Percentiles rank a stretch among this genome's conserved stretches.
Evolutionary conservation across 2,888 invertebrate species (phyloP).

Genomic region (Teinopalpus imperialis): DNA sequence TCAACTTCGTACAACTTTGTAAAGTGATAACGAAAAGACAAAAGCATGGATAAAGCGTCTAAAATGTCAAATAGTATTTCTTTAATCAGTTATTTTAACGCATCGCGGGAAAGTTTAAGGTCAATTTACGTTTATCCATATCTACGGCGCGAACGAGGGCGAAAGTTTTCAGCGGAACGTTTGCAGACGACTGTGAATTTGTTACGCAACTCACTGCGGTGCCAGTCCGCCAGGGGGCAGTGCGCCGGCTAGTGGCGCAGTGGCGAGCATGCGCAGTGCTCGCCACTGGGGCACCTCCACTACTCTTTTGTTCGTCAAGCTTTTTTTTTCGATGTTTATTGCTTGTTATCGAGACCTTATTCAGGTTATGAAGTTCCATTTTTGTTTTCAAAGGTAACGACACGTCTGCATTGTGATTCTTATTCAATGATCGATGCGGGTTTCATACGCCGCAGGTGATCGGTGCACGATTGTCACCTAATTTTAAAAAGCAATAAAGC

Average conservation of each 20-base stretch:
- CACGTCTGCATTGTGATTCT: too few relatives aligned
- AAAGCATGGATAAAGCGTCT: constrained; percentile 34
- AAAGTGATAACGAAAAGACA: constrained; percentile 48
- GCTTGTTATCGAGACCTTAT: too few relatives aligned
- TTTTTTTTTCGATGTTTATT: constrained; percentile 30
- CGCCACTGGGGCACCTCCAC: constrained; percentile 28
- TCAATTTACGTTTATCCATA: constrained; percentile 64
- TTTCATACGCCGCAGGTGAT: too few relatives aligned
- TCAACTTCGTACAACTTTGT: constrained; percentile 58
- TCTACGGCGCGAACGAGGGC: constrained; percentile 60
- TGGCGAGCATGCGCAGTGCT: constrained; percentile 76
- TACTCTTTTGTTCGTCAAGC: constrained; percentile 33
- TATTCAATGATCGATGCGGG: too few relatives aligned
- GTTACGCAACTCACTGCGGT: constrained; percentile 80
- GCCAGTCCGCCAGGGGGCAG: constrained; percentile 77
- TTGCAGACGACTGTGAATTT: constrained; percentile 73
- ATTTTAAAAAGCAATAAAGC: too few relatives aligned
- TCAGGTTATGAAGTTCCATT: too few relatives aligned
- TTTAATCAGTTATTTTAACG: constrained; percentile 42
- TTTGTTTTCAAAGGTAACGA: too few relatives aligned
- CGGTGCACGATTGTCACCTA: too few relatives aligned
- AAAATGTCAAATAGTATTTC: constrained; percentile 34
- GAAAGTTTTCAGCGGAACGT: constrained; percentile 73
- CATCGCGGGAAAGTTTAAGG: constrained; percentile 72
- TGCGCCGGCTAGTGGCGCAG: constrained; percentile 76